These are phyloP conservation scores for Scopus umbretta DNA, from an alignment of 2,113 vertebrate genomes.

Conservation along the genomic window DNA sequence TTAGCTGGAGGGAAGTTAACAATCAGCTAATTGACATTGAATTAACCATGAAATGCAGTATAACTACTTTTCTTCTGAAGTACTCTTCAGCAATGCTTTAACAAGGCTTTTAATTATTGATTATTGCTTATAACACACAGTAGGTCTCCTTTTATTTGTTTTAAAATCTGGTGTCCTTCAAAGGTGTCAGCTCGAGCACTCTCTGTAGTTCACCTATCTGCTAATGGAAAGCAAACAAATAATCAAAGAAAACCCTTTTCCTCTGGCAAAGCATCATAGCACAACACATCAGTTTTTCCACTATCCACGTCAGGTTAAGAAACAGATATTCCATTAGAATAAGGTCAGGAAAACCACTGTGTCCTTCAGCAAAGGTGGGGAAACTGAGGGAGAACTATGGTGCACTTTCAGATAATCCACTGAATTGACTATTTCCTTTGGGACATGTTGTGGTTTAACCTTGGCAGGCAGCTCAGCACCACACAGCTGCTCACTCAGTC, in stretches of 20 bases:
- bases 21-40: slow-evolving; percentile 99
- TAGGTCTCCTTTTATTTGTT: slow-evolving; percentile 72
- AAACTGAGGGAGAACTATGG: not conserved
- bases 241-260: not conserved
- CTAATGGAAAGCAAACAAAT: not conserved
- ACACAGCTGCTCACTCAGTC: not conserved
- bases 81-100: slow-evolving; percentile 74
- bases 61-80: slow-evolving; percentile 86
- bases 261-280: not conserved
- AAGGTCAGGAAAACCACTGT: not conserved
- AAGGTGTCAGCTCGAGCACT: not conserved
- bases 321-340: not conserved
- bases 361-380: not conserved
- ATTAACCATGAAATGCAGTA: slow-evolving; percentile 98
- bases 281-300: not conserved
- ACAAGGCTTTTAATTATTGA: slow-evolving; percentile 83
- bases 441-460: not conserved
- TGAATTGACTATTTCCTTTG: not conserved
- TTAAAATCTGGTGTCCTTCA: slow-evolving; percentile 70
- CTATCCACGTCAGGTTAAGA: not conserved
- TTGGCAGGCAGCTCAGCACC: not conserved
- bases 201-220: not conserved
- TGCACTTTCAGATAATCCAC: not conserved
- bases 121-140: slow-evolving; percentile 75
- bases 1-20: slow-evolving; percentile 95